Conservation (phyloP, 2,888 invertebrate species). For the Pediacus dermestoides region DNA sequence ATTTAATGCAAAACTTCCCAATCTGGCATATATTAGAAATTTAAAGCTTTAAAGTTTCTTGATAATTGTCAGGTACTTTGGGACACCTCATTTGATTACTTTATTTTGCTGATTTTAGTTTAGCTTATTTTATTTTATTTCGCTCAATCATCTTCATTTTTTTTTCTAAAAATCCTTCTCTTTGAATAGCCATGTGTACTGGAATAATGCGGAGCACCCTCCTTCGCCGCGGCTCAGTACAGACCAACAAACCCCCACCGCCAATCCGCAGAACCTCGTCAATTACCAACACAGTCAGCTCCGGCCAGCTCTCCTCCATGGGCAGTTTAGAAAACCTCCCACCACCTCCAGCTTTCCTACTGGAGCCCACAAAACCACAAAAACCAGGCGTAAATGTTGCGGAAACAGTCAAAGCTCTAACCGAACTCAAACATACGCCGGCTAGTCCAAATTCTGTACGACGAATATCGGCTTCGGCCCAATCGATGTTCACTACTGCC, state of each 20-base stretch:
- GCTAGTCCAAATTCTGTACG: slow-evolving; percentile 77
- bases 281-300: slow-evolving; percentile 49
- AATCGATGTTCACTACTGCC: slow-evolving; percentile 40
- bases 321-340: slow-evolving; percentile 59
- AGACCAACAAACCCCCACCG: slow-evolving; percentile 70
- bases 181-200: slow-evolving; percentile 31
- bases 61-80: too few relatives aligned
- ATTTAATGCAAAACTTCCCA: too few relatives aligned
- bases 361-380: slow-evolving; percentile 50
- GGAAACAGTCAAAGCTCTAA: slow-evolving; percentile 81
- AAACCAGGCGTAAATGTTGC: slow-evolving; percentile 65
- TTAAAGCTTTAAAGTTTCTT: too few relatives aligned
- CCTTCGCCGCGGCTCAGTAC: slow-evolving; percentile 60
- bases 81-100: too few relatives aligned
- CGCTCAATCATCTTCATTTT: background rate
- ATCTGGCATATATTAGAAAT: too few relatives aligned
- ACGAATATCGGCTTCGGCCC: slow-evolving; percentile 48
- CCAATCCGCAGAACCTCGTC: slow-evolving; percentile 79
- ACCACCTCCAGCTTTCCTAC: slow-evolving; percentile 74
- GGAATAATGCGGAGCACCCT: slow-evolving; percentile 48
- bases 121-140: slow-evolving; percentile 1
- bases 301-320: slow-evolving; percentile 37
- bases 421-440: slow-evolving; percentile 80
- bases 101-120: too few relatives aligned
- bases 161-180: slow-evolving; percentile 4